These are phyloP conservation scores for Cavia aperea DNA, from an alignment of 2,113 vertebrate genomes.

Conservation along the genomic window DNA sequence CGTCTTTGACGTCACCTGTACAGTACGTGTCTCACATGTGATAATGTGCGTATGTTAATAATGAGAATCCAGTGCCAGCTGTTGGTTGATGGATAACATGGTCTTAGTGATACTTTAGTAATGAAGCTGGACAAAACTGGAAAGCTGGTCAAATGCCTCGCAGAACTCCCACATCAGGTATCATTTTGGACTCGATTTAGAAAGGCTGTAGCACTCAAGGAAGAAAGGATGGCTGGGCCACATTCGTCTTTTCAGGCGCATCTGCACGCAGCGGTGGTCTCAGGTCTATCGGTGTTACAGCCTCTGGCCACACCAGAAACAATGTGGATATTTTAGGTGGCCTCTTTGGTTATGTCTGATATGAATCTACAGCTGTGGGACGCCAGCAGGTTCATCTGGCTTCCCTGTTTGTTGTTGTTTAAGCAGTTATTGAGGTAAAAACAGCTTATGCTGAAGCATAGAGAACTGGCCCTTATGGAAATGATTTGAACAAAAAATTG, in stretches of 20 bases:
- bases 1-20: background rate
- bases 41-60: background rate
- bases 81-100: background rate
- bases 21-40: background rate
- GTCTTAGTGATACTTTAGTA: background rate
- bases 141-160: background rate
- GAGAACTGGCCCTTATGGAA: background rate
- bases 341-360: background rate
- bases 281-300: background rate
- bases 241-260: background rate
- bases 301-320: background rate
- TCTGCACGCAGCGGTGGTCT: background rate
- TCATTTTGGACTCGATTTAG: background rate
- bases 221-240: background rate
- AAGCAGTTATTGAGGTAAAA: background rate
- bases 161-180: background rate
- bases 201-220: accelerated
- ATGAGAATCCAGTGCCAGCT: background rate
- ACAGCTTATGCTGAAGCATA: background rate
- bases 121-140: background rate
- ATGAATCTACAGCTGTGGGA: background rate
- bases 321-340: background rate
- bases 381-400: background rate
- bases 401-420: background rate
- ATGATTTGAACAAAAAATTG: background rate